Conservation (phyloP, 2,113 vertebrate genomes). For the Papio anubis region DNA sequence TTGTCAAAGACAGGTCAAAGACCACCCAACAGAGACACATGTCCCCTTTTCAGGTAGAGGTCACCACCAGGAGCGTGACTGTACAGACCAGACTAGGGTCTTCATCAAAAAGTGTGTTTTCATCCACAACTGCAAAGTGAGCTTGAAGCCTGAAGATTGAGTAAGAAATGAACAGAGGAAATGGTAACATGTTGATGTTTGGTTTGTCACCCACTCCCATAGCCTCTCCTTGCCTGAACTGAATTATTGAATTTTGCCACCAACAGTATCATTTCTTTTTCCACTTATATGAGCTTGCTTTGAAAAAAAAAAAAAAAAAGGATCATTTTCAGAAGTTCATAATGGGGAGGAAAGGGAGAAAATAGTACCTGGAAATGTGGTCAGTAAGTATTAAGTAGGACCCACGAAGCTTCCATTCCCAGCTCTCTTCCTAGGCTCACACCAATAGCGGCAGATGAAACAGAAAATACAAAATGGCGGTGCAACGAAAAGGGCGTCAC, state of each 20-base stretch:
- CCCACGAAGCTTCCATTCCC: accelerated
- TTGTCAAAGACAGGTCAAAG: background rate
- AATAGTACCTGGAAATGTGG: background rate
- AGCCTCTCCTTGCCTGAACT: background rate
- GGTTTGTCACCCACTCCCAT: accelerated
- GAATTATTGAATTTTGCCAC: background rate
- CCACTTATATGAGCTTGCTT: background rate
- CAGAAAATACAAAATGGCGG: no score
- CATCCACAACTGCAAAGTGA: background rate
- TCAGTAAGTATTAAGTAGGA: background rate
- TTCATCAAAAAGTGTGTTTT: background rate
- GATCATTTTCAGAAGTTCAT: background rate
- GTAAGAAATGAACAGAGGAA: accelerated
- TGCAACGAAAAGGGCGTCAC: accelerated
- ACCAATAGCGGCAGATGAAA: background rate
- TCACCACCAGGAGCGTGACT: background rate
- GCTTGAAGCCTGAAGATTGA: background rate
- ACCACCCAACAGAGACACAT: background rate
- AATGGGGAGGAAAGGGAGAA: background rate
- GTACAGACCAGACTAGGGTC: no score
- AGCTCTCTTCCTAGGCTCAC: background rate
- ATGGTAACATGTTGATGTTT: accelerated
- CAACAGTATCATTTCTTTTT: background rate
- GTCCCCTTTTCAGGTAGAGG: background rate
- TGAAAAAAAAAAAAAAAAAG: background rate